A percentile compares a stretch with the other conserved stretches of the same genome.
phyloP scores from a whole-genome alignment of 2,113 vertebrate genomes.

The Muntiacus reevesi region DNA sequence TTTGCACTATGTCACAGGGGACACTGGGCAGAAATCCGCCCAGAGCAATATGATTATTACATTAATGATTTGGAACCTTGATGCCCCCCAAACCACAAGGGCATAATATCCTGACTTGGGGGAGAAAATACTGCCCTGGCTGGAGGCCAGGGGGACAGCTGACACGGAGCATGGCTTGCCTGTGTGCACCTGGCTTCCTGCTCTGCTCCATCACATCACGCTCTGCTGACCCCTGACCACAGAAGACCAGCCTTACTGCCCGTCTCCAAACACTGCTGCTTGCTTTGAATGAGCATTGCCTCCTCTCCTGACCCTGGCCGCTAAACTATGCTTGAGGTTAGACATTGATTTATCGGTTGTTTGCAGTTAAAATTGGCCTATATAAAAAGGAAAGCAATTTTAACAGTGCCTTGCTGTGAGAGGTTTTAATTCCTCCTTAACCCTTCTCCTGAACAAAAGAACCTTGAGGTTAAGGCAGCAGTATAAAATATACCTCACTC shows the following conservation, averaged over 20 bases:
- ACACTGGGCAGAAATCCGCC: background rate
- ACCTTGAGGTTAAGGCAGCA: background rate
- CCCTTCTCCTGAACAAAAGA: slow-evolving; percentile 22
- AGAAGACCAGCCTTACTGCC: background rate
- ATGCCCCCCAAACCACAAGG: slow-evolving; percentile 7
- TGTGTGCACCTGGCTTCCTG: background rate
- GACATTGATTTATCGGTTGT: slow-evolving; percentile 34
- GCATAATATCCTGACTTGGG: background rate
- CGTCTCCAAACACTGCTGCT: background rate
- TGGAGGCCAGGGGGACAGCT: background rate
- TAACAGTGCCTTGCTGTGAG: background rate
- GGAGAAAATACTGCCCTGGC: background rate
- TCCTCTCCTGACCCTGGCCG: background rate
- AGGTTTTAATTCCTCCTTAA: slow-evolving; percentile 32
- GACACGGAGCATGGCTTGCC: background rate
- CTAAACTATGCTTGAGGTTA: background rate
- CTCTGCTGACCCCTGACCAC: background rate
- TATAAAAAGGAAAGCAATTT: slow-evolving; percentile 39
- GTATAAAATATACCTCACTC: background rate
- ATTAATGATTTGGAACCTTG: background rate
- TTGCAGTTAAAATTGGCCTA: slow-evolving; percentile 46
- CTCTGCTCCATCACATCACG: background rate
- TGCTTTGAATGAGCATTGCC: background rate
- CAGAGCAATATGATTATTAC: background rate
- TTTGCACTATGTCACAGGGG: background rate